phyloP scores from a whole-genome alignment of 2,113 vertebrate genomes.

The Nycticorax nycticorax region DNA sequence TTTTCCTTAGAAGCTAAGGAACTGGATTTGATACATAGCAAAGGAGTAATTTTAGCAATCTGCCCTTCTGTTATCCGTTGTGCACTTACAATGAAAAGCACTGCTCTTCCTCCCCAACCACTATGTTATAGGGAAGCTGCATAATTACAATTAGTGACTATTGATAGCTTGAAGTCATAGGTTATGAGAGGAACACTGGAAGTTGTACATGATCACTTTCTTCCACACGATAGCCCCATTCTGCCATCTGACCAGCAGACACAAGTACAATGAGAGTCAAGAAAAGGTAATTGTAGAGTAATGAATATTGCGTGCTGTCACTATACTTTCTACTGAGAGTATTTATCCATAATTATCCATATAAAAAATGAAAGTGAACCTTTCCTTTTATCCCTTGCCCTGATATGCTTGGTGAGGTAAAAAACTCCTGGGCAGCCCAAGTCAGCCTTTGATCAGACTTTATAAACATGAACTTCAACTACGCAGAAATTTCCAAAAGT shows the following conservation, averaged over 20 bases:
- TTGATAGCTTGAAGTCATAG: not conserved
- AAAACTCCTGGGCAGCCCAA: not conserved
- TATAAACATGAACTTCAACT: not conserved
- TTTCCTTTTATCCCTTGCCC: not conserved
- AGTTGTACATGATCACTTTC: not conserved
- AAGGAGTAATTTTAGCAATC: not conserved
- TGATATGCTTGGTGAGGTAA: not conserved
- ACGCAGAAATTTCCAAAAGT: not conserved
- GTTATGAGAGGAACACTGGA: not conserved
- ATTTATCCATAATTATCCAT: conserved; percentile 6
- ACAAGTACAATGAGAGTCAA: not conserved
- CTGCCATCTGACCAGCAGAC: not conserved
- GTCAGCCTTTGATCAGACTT: conserved; percentile 24
- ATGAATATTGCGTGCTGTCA: not conserved
- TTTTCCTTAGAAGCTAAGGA: not conserved
- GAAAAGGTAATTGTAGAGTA: not conserved
- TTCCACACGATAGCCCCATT: not conserved
- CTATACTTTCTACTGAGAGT: not conserved
- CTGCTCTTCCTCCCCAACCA: not conserved
- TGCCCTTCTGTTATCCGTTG: not conserved
- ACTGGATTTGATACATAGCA: not conserved
- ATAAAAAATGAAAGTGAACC: not conserved
- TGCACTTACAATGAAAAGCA: not conserved
- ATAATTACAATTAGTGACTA: not conserved
- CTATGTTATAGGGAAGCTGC: not conserved